Percentiles rank a stretch among this genome's conserved stretches.
Conservation (phyloP, 2,113 vertebrate species). For the Bujurquina vittata region DNA sequence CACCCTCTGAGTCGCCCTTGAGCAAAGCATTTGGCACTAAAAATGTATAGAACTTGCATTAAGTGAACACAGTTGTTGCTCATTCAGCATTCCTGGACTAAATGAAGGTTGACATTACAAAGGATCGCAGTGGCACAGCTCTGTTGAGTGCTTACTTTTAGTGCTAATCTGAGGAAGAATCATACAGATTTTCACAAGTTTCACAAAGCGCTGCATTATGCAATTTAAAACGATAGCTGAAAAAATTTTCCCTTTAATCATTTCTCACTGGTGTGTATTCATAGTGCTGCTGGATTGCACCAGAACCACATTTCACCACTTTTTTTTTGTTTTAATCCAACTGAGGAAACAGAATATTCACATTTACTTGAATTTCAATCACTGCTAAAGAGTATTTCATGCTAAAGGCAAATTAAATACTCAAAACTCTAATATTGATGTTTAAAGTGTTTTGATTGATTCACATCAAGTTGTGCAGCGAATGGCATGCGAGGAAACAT, state of each 20-base stretch:
- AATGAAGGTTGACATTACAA: not conserved
- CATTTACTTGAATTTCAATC: not conserved
- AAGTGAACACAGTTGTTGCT: not conserved
- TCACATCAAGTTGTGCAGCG: not conserved
- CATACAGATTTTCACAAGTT: not conserved
- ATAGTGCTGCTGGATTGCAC: not conserved
- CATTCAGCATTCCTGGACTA: not conserved
- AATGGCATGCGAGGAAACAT: not conserved
- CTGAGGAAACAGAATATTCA: not conserved
- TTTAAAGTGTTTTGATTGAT: not conserved
- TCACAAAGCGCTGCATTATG: not conserved
- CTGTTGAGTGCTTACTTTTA: not conserved
- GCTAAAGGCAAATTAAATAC: not conserved
- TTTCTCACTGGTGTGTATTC: not conserved
- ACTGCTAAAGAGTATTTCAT: not conserved
- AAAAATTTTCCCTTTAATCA: not conserved
- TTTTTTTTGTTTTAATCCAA: not conserved
- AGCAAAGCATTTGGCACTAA: conserved; percentile 6
- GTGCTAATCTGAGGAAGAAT: not conserved
- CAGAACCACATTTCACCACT: not conserved
- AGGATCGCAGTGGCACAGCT: not conserved
- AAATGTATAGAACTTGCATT: not conserved
- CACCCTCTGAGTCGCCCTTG: conserved; percentile 5
- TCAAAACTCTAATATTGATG: not conserved
- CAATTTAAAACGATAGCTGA: not conserved